Percentiles rank a stretch among this genome's conserved stretches.
phyloP scores from a whole-genome alignment of 2,888 invertebrate genomes.

The Euzetes globulus region DNA sequence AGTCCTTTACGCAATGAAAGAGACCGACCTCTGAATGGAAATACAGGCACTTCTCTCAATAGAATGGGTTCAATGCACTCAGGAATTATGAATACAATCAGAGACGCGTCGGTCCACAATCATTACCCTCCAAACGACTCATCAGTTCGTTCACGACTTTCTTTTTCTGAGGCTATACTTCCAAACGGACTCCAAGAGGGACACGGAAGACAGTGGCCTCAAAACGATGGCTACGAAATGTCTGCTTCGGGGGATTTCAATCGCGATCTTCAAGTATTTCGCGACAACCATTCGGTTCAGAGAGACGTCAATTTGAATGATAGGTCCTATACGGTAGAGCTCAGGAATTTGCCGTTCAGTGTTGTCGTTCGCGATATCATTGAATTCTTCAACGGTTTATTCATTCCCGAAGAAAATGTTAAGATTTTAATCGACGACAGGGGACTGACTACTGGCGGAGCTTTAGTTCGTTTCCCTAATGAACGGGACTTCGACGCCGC shows the following conservation, averaged over 20 bases:
- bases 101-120: background rate
- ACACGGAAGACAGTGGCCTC: background rate
- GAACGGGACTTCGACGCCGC: conserved; percentile 64
- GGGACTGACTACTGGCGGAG: conserved; percentile 67
- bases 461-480: conserved; percentile 68
- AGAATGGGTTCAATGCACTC: conserved; percentile 29
- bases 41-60: conserved; percentile 32
- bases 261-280: background rate
- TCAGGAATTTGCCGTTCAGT: conserved; percentile 62
- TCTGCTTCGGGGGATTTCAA: conserved; percentile 4
- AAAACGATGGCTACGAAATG: background rate
- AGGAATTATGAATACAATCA: conserved; percentile 9
- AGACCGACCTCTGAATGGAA: conserved; percentile 30
- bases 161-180: conserved; percentile 1
- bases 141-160: conserved; percentile 17
- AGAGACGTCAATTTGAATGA: background rate
- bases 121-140: background rate
- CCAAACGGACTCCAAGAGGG: background rate
- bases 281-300: background rate
- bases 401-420: conserved; percentile 71
- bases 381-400: conserved; percentile 67
- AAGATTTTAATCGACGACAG: conserved; percentile 73
- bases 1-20: conserved; percentile 35
- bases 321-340: conserved; percentile 52
- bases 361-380: conserved; percentile 72